These are phyloP conservation scores for Ammodytes dubius DNA, from an alignment of 2,113 vertebrate genomes.

Conservation along the genomic window DNA sequence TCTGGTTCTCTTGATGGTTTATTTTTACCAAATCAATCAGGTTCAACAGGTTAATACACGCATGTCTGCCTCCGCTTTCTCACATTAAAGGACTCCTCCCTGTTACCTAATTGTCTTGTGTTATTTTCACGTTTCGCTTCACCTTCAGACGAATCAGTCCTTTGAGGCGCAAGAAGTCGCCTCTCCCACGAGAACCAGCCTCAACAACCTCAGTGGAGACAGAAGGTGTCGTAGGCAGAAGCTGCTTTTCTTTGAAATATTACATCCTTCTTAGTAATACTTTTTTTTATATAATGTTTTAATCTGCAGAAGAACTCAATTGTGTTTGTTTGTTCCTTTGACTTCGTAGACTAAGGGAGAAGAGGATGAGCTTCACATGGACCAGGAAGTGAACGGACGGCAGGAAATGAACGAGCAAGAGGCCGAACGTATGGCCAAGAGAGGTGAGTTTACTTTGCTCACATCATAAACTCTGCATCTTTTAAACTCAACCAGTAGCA, in stretches of 20 bases:
- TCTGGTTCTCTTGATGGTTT: neutral
- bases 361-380: slow-evolving; percentile 33
- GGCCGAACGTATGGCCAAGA: slow-evolving; percentile 26
- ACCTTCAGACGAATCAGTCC: slow-evolving; percentile 79
- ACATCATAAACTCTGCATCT: neutral
- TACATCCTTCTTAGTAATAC: neutral
- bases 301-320: neutral
- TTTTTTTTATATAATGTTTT: rapidly evolving
- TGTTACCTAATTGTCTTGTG: neutral
- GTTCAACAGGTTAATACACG: neutral
- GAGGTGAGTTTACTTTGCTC: slow-evolving; percentile 47
- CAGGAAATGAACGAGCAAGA: slow-evolving; percentile 46
- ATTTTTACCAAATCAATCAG: neutral
- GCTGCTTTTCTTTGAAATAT: neutral
- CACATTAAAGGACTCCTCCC: neutral
- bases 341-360: slow-evolving; percentile 20
- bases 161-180: slow-evolving; percentile 85
- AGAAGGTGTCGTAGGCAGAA: slow-evolving; percentile 66
- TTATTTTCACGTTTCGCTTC: neutral
- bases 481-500: neutral
- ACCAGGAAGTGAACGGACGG: slow-evolving; percentile 30
- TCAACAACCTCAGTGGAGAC: slow-evolving; percentile 72
- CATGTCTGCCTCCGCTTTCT: neutral
- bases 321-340: neutral
- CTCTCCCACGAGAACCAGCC: slow-evolving; percentile 53